Base-by-base conservation (phyloP, 2,113 vertebrate species). In the Bubo bubo region DNA sequence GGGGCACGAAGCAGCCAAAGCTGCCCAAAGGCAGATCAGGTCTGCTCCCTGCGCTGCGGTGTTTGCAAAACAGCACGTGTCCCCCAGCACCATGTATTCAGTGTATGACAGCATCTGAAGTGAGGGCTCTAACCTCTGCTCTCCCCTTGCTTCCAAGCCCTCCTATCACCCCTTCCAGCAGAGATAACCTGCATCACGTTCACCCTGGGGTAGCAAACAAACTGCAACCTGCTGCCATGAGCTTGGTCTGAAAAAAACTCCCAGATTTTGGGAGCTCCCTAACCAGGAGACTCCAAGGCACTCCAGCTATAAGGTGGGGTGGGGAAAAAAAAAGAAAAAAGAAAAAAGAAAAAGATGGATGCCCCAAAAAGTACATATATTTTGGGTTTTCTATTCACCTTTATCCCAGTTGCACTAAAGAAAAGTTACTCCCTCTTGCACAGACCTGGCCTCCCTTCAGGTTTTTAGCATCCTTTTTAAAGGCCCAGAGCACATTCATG, bases 91-190 rank as follows among this genome's bases (percentile, higher is more conserved):
- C 6, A 1, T 0, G 1, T 27, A 2, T 35, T 17, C 3, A 10
- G 30, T 4, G 1, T 2, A 5, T 1, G 10, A 3, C 30, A 28
- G 35, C 10, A 3, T 4, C 27, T 1, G 0, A 23, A 32, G 49
- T 2, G 63, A 71, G 56, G 27, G 23, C 43, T 58, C 59, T 39
- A 18, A 1, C 52, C 53, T 45, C 21, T 1, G 23, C 45, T 23
- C 45, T 67, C 47, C n/a, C 1, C 66, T 58, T 5, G 45, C 24
- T 35, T 41, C 28, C 52, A 14, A 22, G 28, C 17, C 53, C 18
- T 17, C 32, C 37, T 9, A 3, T 6, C 75, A 12, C 41, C 32
- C 67, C 27, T 28, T 49, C 41, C 77, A 43, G 27, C 49, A 37
- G 27, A 39, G 37, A 24, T 0, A 16, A 67, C 56, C 55, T 12